phyloP scores from a whole-genome alignment of 2,113 vertebrate species.

The Chaenogobius annularis region DNA sequence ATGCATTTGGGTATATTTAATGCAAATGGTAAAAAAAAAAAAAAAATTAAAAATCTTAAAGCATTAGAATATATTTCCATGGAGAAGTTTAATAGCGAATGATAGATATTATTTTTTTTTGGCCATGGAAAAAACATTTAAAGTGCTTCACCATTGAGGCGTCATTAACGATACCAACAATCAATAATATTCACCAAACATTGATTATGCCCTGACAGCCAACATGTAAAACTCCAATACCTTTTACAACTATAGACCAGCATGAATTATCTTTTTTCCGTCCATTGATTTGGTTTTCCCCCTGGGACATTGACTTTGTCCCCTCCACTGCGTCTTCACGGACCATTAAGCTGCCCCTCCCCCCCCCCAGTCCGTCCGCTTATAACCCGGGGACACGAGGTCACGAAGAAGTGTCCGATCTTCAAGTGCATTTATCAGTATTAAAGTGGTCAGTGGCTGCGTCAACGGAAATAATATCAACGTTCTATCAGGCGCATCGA shows the following conservation, averaged over 20 bases:
- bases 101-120: no score
- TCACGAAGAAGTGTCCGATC: conserved; percentile 69
- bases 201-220: not conserved
- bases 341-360: conserved; percentile 78
- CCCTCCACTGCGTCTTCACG: conserved; percentile 72
- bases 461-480: conserved; percentile 59
- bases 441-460: conserved; percentile 73
- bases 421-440: conserved; percentile 75
- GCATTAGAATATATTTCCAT: no score
- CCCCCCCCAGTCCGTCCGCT: conserved; percentile 74
- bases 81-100: no score
- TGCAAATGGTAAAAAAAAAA: no score
- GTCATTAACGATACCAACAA: not conserved
- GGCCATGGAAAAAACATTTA: no score
- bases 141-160: no score
- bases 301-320: not conserved
- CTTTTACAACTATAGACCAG: conserved; percentile 1
- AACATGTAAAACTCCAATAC: not conserved
- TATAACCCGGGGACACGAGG: conserved; percentile 70
- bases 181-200: not conserved
- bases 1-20: no score
- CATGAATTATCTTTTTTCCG: not conserved
- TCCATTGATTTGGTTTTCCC: conserved; percentile 18
- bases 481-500: conserved; percentile 8
- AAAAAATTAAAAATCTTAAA: no score